Base-by-base conservation (phyloP, 2,797 vertebrate genomes). In the Staurois parvus region DNA sequence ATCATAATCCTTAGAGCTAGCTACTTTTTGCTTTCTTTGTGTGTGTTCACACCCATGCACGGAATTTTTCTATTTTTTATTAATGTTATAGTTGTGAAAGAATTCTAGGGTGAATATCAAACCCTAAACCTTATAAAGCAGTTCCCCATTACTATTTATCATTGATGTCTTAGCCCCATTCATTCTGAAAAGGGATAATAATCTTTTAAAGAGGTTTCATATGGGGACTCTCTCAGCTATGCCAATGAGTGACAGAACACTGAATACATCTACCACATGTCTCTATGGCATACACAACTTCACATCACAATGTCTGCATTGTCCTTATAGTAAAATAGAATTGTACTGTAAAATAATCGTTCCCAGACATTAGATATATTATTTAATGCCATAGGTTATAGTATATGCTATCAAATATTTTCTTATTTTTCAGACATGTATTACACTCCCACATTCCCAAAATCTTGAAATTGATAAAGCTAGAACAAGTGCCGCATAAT, bases 381-480 rank as follows among this genome's bases (percentile, higher is more conserved):
- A 56, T 78, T 72, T 15, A 74, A 77, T 87, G 81, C 78, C 74
- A 70, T 42, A 84, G 45, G 66, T 74, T 87, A 87, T 24, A 59
- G 52, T 59, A 59, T 87, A 87, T 84, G 75, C 70, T 79, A 79
- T 87, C 69, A 83, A 87, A 81, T 87, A 84, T 87, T 87, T 87
- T 87, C 85, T 87, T 87, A 87, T 87, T 84, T 87, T 87, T 87
- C 85, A 87, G 85, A 87, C 81, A 87, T 87, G 85, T 87, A 87
- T 87, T 87, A 79, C 81, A 87, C 59, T 84, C 76, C 85, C 85
- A 83, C 85, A 79, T 87, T 87, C 76, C 45, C 76, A 87, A 87
- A 87, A 87, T 87, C 81, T 87, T 87, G 85, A 87, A 87, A 87
- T 87, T 87, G 74, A 81, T 87, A 87, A 87, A 79, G 85, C 66